Evolutionary conservation across 2,888 invertebrate species (phyloP).

Genomic region (Aspidiotus rigidus): DNA sequence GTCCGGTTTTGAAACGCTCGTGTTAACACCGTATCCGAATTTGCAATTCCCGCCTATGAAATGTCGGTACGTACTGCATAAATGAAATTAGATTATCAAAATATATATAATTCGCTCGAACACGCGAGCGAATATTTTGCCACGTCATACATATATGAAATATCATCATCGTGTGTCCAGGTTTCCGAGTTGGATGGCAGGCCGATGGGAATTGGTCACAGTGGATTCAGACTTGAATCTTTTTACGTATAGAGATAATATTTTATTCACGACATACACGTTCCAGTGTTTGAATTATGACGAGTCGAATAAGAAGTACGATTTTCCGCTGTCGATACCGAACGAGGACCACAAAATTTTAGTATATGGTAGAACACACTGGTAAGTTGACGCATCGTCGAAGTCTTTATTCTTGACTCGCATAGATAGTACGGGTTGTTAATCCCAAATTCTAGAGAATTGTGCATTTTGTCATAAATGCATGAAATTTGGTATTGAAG

Average conservation of each 20-base stretch:
- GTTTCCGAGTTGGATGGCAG: constrained; percentile 56
- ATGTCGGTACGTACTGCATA: not conserved
- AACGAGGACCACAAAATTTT: constrained; percentile 42
- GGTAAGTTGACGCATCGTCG: constrained; percentile 44
- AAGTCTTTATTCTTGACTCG: no score
- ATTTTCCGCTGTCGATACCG: not conserved
- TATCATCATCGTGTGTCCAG: constrained; percentile 39
- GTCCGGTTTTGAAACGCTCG: constrained; percentile 51
- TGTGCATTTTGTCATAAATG: no score
- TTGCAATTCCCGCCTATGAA: constrained; percentile 44
- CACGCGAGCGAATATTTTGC: not conserved
- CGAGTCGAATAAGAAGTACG: constrained; percentile 38
- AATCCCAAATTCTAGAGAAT: no score
- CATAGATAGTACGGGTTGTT: no score
- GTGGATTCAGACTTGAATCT: constrained; percentile 44
- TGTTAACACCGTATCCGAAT: constrained; percentile 42
- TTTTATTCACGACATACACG: constrained; percentile 48
- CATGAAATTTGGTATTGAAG: no score
- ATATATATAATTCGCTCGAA: not conserved
- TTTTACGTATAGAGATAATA: constrained; percentile 48
- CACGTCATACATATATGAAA: no score
- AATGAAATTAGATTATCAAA: constrained; percentile 5
- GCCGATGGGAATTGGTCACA: constrained; percentile 52
- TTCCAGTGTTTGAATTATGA: constrained; percentile 45
- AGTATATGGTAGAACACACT: constrained; percentile 49